phyloP scores from a whole-genome alignment of 2,113 vertebrate genomes.

The Chamaetylas fuelleborni region DNA sequence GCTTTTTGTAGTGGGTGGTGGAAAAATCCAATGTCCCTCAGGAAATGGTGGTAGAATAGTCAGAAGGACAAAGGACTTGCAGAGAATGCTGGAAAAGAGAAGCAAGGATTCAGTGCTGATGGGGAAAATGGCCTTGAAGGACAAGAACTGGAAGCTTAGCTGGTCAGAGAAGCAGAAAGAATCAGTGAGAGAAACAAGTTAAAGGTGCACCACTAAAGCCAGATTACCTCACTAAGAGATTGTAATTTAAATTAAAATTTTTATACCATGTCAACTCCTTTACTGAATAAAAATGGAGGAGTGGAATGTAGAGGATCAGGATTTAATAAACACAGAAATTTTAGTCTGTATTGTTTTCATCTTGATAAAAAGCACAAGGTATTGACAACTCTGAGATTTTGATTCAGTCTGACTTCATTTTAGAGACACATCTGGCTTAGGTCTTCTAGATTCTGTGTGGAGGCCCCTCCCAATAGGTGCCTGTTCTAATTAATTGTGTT shows the following conservation, averaged over 20 bases:
- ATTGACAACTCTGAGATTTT: neutral
- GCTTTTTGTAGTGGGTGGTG: neutral
- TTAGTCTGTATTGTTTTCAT: neutral
- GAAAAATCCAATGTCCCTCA: neutral
- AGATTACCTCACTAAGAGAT: neutral
- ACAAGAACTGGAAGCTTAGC: neutral
- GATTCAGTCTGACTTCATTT: neutral
- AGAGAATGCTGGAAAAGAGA: neutral
- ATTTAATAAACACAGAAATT: neutral
- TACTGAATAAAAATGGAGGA: neutral
- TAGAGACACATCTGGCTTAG: neutral
- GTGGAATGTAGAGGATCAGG: neutral
- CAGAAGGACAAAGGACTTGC: neutral
- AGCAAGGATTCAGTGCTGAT: neutral
- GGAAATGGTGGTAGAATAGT: neutral
- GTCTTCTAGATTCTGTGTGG: neutral
- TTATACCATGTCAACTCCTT: neutral
- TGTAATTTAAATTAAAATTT: neutral
- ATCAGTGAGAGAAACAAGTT: neutral
- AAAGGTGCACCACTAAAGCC: neutral
- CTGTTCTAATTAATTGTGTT: neutral
- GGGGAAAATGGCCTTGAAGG: neutral
- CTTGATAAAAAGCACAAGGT: neutral
- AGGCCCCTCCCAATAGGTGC: neutral
- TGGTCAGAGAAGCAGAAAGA: neutral